Percentiles rank a stretch among this genome's conserved stretches.
phyloP scores from a whole-genome alignment of 2,888 invertebrate species.

The Cataglyphis altisquamis region DNA sequence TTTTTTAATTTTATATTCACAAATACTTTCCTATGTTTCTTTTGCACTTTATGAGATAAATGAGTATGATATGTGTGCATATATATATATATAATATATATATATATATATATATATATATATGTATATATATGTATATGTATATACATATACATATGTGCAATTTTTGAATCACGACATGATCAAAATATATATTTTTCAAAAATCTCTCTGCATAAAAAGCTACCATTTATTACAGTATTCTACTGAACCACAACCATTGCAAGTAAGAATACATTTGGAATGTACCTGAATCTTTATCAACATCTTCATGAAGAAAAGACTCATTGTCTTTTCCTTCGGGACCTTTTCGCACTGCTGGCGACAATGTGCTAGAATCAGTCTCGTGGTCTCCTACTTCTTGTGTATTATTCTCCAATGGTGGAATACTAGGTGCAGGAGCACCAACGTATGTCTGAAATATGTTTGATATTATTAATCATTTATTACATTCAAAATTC shows the following conservation, averaged over 20 bases:
- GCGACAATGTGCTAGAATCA: slow-evolving; percentile 80
- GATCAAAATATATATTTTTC: slow-evolving; percentile 49
- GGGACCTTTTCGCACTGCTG: slow-evolving; percentile 90
- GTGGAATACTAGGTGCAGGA: slow-evolving; percentile 75
- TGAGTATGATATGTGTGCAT: slow-evolving; percentile 27
- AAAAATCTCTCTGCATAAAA: slow-evolving; percentile 64
- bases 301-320: slow-evolving; percentile 88
- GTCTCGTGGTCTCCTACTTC: slow-evolving; percentile 78
- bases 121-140: background rate
- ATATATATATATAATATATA: background rate
- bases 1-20: slow-evolving; percentile 10
- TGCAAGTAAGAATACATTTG: slow-evolving; percentile 78
- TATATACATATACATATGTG: slow-evolving; percentile 11
- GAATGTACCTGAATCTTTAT: slow-evolving; percentile 87
- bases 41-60: background rate
- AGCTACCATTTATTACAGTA: slow-evolving; percentile 80
- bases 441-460: slow-evolving; percentile 80
- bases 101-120: too few species aligned
- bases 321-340: slow-evolving; percentile 94
- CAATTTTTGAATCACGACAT: slow-evolving; percentile 27
- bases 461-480: background rate
- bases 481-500: background rate
- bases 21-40: slow-evolving; percentile 3
- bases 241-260: slow-evolving; percentile 84
- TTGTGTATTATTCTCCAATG: slow-evolving; percentile 78